phyloP scores from a whole-genome alignment of 2,888 invertebrate genomes.

The Drepana falcataria region DNA sequence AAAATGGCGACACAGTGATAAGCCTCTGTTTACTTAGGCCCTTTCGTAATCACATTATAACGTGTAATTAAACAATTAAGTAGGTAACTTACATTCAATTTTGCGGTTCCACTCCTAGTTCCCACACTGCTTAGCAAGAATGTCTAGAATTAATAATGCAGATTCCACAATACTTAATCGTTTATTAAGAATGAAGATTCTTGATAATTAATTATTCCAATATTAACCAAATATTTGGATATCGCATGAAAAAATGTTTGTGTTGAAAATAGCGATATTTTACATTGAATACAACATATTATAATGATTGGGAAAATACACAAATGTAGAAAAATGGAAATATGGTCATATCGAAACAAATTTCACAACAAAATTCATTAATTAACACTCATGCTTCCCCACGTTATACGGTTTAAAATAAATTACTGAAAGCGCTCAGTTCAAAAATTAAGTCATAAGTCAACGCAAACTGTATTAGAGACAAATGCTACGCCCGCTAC shows the following conservation, averaged over 20 bases:
- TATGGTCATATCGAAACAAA: background rate
- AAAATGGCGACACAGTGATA: slow-evolving; percentile 55
- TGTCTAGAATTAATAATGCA: background rate
- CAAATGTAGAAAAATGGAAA: too few relatives aligned
- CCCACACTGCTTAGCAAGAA: background rate
- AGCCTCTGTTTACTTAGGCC: slow-evolving; percentile 43
- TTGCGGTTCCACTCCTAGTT: background rate
- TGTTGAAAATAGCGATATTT: too few relatives aligned
- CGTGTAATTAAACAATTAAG: slow-evolving; percentile 7
- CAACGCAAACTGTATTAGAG: slow-evolving; percentile 33
- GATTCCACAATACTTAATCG: background rate
- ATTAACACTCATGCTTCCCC: background rate
- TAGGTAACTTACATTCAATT: background rate
- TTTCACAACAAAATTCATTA: background rate
- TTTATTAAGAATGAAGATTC: too few relatives aligned
- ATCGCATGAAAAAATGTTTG: too few relatives aligned
- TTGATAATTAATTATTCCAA: too few relatives aligned
- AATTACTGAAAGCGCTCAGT: slow-evolving; percentile 20
- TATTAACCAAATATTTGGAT: too few relatives aligned
- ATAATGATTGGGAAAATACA: too few relatives aligned
- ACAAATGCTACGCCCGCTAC: slow-evolving; percentile 38
- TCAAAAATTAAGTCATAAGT: slow-evolving; percentile 42
- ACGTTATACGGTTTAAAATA: slow-evolving; percentile 6
- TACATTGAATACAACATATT: too few relatives aligned
- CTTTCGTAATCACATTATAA: slow-evolving; percentile 22